Percentiles rank a stretch among this genome's conserved stretches.
Evolutionary conservation across 2,113 vertebrate species (phyloP).

Genomic region (Mus spicilegus): DNA sequence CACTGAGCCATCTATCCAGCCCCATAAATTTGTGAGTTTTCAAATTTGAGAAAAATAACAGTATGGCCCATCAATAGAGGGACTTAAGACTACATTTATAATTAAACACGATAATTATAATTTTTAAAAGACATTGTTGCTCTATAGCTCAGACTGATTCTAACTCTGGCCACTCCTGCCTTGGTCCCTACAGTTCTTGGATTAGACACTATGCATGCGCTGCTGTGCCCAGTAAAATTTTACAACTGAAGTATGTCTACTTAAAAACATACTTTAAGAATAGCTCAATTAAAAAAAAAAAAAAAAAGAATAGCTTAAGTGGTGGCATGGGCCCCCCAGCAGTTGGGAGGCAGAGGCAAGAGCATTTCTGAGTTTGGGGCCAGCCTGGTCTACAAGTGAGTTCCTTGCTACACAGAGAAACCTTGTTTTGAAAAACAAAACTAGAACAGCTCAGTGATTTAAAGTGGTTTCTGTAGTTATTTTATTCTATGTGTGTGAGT

Average conservation of each 20-base stretch:
- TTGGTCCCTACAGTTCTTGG: background rate
- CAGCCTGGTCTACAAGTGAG: too few species aligned
- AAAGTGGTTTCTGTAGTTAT: background rate
- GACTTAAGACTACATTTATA: background rate
- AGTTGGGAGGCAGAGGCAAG: too few species aligned
- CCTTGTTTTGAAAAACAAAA: too few species aligned
- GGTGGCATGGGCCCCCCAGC: too few species aligned
- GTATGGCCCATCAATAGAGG: background rate
- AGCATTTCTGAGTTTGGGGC: too few species aligned
- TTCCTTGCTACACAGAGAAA: too few species aligned
- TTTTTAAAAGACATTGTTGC: background rate
- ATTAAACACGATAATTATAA: background rate
- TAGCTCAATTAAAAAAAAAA: background rate
- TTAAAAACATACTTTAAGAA: background rate
- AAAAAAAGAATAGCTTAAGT: background rate
- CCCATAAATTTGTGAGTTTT: conserved; percentile 28
- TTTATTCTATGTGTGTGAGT: background rate
- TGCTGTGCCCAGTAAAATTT: background rate
- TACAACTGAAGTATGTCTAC: background rate
- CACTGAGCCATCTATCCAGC: background rate
- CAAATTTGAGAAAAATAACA: conserved; percentile 25
- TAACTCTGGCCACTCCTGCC: background rate
- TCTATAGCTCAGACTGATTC: background rate
- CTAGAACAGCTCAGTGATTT: background rate
- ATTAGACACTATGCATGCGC: background rate